phyloP scores from a whole-genome alignment of 1,140 invertebrate species.

The Pygmarrhopalites habei region DNA sequence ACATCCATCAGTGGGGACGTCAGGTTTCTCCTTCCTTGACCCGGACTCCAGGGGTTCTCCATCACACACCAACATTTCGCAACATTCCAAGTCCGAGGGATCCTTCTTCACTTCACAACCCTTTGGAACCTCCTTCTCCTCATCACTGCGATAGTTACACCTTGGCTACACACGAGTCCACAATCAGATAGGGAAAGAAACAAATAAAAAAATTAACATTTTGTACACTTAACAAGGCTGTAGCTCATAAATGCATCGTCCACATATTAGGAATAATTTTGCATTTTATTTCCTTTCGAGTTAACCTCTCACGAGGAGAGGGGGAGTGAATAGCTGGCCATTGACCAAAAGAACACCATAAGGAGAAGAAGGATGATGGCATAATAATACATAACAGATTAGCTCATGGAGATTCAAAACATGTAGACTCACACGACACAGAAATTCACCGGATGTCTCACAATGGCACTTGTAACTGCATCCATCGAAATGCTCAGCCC shows the following conservation, averaged over 20 bases:
- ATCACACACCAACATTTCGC: conserved; percentile 44
- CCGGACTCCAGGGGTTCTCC: conserved; percentile 25
- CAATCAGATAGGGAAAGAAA: background rate
- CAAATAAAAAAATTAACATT: background rate
- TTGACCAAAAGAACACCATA: background rate
- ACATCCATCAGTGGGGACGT: conserved; percentile 54
- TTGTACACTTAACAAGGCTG: background rate
- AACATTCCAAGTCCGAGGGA: conserved; percentile 42
- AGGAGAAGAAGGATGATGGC: too few species aligned
- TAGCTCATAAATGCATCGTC: background rate
- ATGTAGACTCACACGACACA: conserved; percentile 41
- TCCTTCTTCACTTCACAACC: conserved; percentile 40
- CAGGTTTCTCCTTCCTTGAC: conserved; percentile 37
- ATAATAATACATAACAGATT: too few species aligned
- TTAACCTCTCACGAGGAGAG: background rate
- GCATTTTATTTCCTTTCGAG: background rate
- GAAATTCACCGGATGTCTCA: conserved; percentile 42
- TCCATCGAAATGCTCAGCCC: conserved; percentile 44
- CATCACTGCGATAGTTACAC: conserved; percentile 35
- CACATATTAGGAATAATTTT: background rate
- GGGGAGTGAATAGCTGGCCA: background rate
- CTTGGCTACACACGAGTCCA: too few species aligned
- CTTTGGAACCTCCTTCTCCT: conserved; percentile 33
- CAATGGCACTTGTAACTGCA: conserved; percentile 45
- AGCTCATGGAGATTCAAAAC: too few species aligned